Conservation (phyloP, 2,113 vertebrate genomes). For the Burhinus bistriatus region DNA sequence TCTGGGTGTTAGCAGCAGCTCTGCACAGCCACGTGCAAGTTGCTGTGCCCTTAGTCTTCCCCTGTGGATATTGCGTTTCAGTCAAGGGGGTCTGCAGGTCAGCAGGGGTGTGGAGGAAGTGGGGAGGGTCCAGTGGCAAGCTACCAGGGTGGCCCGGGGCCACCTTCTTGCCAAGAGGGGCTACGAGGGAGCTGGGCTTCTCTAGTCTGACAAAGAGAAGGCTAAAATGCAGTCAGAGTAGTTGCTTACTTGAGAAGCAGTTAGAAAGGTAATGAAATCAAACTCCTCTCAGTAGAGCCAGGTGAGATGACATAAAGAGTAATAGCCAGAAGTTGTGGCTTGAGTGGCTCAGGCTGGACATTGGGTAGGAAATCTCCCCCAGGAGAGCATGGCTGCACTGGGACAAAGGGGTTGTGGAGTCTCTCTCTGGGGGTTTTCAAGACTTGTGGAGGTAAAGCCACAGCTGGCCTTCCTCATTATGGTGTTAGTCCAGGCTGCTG, state of each 20-base stretch:
- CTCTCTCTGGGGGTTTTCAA: neutral
- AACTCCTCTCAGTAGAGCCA: neutral
- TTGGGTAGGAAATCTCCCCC: neutral
- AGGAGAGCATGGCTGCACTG: neutral
- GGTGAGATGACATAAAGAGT: neutral
- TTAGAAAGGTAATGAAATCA: neutral
- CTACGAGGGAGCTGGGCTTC: neutral
- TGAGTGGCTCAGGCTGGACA: neutral
- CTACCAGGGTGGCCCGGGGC: neutral
- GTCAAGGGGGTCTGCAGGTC: neutral
- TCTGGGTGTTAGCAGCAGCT: slow-evolving; percentile 23
- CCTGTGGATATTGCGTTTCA: neutral
- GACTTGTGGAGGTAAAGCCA: accelerated
- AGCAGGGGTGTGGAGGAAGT: neutral
- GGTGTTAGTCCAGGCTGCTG: neutral
- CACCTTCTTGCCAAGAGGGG: neutral
- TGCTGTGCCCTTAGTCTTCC: neutral
- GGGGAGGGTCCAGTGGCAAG: neutral
- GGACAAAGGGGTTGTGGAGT: neutral
- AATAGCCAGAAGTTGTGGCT: neutral
- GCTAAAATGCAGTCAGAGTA: neutral
- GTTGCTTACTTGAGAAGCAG: neutral
- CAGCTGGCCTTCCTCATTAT: neutral
- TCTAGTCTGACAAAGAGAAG: neutral
- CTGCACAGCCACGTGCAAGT: neutral